A percentile compares a stretch with the other conserved stretches of the same genome.
phyloP scores from a whole-genome alignment of 2,797 vertebrate species.

The Synaphobranchus kaupii region DNA sequence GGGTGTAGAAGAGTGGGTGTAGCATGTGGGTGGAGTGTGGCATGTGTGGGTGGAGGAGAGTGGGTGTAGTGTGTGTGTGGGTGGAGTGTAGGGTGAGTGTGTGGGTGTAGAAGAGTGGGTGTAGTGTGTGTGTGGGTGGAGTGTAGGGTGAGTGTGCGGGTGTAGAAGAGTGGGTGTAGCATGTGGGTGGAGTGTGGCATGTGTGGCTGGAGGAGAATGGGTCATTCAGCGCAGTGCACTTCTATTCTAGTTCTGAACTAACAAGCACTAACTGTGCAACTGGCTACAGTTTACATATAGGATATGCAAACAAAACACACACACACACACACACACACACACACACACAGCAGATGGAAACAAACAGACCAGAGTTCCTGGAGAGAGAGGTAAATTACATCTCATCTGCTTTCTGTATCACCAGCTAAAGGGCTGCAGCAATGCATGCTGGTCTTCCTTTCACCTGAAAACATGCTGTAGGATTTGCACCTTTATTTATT shows the following conservation, averaged over 20 bases:
- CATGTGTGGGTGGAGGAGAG: no score
- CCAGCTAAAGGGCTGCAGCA: conserved; percentile 18
- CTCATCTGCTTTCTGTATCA: conserved; percentile 6
- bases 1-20: no score
- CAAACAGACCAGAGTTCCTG: conserved; percentile 5
- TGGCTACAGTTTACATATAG: not conserved
- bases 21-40: no score
- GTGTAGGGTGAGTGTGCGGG: no score
- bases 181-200: rapidly evolving
- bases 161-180: no score
- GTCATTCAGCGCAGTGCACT: not conserved
- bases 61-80: no score
- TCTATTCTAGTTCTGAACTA: not conserved
- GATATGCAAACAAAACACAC: not conserved
- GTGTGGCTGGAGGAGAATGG: no score
- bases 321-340: not conserved
- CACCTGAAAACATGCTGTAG: not conserved
- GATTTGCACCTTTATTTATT: not conserved
- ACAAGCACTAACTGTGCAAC: not conserved
- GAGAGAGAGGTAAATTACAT: not conserved
- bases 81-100: rapidly evolving
- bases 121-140: no score
- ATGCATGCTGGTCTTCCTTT: conserved; percentile 12
- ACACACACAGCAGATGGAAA: not conserved
- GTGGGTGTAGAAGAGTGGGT: no score